Percentiles rank a stretch among this genome's conserved stretches.
Conservation (phyloP, 1,140 invertebrate species). For the Dryas iulia region DNA sequence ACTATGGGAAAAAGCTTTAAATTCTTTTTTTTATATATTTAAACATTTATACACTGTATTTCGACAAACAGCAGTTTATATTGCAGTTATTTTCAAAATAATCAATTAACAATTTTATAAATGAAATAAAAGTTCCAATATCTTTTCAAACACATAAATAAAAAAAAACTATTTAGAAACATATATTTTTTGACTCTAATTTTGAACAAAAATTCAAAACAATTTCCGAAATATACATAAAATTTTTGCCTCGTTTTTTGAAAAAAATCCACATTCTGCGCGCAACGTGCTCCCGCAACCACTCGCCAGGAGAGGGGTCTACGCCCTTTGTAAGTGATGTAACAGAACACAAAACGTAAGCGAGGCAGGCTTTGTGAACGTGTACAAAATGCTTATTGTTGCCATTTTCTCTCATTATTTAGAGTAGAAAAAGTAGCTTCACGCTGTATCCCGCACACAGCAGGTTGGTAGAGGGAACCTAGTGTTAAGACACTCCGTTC, state of each 20-base stretch:
- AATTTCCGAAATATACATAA: too few species aligned
- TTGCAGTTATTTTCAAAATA: not conserved
- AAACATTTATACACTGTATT: too few species aligned
- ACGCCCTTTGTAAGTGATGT: conserved; percentile 1
- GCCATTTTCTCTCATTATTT: not conserved
- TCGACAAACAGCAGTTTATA: too few species aligned
- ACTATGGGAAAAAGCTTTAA: not conserved
- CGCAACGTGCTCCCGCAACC: not conserved
- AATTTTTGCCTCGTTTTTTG: not conserved
- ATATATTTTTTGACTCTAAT: too few species aligned
- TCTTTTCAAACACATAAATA: too few species aligned
- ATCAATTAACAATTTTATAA: too few species aligned
- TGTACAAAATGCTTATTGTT: not conserved
- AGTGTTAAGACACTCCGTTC: too few species aligned
- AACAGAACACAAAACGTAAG: not conserved
- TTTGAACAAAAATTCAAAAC: too few species aligned
- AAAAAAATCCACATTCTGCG: not conserved
- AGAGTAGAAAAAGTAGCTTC: not conserved
- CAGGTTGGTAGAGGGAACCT: too few species aligned
- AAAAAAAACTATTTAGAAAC: too few species aligned
- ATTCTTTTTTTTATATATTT: not conserved
- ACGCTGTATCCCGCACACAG: too few species aligned
- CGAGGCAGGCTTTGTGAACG: not conserved
- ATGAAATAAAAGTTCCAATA: too few species aligned
- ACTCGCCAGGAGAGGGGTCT: not conserved